Percentiles rank a stretch among this genome's conserved stretches.
Conservation (phyloP, 2,113 vertebrate species). For the Vulpes ferrilata region DNA sequence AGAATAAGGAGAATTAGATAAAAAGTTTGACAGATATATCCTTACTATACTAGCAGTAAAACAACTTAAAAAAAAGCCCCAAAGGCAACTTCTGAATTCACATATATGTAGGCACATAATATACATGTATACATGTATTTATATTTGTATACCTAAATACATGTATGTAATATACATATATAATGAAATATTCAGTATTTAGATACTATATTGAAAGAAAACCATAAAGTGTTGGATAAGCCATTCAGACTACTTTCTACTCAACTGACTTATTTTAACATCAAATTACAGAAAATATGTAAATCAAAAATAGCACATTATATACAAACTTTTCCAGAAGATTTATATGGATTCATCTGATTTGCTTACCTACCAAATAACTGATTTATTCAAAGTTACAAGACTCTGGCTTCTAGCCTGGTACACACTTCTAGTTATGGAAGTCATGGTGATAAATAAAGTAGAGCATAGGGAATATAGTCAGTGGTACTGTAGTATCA, state of each 20-base stretch:
- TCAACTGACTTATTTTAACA: background rate
- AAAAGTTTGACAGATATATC: background rate
- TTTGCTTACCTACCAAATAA: slow-evolving; percentile 27
- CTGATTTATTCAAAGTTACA: background rate
- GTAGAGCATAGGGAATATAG: background rate
- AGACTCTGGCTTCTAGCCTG: background rate
- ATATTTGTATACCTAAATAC: background rate
- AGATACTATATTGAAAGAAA: slow-evolving; percentile 30
- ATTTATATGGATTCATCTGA: background rate
- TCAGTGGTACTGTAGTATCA: background rate
- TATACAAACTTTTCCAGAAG: background rate
- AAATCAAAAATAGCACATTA: slow-evolving; percentile 3
- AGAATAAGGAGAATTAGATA: background rate
- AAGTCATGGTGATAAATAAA: background rate
- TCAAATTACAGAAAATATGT: background rate
- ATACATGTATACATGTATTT: background rate
- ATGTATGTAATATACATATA: background rate
- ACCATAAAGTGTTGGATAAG: background rate
- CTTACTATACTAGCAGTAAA: background rate
- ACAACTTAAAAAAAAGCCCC: background rate
- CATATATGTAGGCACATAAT: background rate
- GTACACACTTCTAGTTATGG: background rate
- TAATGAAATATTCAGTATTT: background rate
- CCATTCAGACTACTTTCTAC: background rate
- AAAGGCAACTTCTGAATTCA: background rate